phyloP scores from a whole-genome alignment of 2,113 vertebrate species.

The Todiramphus chloris region DNA sequence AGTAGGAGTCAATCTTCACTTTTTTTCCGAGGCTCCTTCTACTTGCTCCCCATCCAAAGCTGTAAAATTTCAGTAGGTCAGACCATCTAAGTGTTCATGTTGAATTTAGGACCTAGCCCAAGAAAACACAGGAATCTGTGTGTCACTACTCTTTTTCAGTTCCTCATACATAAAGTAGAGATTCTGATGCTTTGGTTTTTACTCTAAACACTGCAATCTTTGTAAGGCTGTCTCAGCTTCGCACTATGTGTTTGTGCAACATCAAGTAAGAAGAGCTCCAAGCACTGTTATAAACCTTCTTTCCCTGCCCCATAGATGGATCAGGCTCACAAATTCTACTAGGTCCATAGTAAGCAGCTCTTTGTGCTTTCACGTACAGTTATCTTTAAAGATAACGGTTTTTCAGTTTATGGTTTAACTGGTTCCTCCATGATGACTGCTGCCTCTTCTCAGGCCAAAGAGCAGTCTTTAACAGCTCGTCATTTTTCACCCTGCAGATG shows the following conservation, averaged over 20 bases:
- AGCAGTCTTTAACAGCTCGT: background rate
- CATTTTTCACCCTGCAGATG: background rate
- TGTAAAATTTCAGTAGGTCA: background rate
- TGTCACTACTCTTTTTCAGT: background rate
- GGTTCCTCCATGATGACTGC: background rate
- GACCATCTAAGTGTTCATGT: background rate
- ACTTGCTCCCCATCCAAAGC: rapidly evolving
- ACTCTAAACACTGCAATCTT: background rate
- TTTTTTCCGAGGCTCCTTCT: background rate
- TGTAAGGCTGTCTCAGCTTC: background rate
- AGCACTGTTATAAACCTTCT: background rate
- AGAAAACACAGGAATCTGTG: background rate
- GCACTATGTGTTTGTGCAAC: background rate
- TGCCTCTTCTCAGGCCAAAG: background rate
- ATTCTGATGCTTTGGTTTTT: background rate
- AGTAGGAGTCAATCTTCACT: background rate
- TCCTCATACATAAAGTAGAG: background rate
- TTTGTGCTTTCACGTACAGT: background rate
- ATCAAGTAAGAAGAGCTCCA: background rate
- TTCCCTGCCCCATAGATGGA: background rate
- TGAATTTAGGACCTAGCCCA: background rate
- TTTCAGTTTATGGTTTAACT: background rate
- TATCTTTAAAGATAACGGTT: background rate
- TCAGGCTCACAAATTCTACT: background rate
- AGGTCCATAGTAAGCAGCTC: background rate